Conservation (phyloP, 2,797 vertebrate species). For the Gymnopithys bicolor region DNA sequence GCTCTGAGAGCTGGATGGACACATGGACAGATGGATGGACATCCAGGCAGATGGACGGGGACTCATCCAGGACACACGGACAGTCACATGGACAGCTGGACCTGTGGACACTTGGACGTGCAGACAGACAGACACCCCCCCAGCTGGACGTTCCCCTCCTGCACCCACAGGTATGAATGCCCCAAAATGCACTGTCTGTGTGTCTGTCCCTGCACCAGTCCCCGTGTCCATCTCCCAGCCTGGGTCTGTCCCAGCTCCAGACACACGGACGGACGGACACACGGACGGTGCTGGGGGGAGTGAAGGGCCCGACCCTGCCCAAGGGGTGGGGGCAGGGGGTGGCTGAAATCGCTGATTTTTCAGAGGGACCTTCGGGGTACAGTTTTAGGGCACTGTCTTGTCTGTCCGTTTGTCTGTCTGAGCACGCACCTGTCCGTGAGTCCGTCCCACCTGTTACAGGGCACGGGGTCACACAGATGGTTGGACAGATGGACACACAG, state of each 20-base stretch:
- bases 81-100: neutral
- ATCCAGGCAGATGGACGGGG: too few species aligned
- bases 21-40: fast-evolving
- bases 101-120: neutral
- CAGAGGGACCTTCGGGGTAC: too few species aligned
- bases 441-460: neutral
- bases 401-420: neutral
- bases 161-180: neutral
- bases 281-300: neutral
- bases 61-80: too few species aligned
- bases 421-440: neutral
- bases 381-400: neutral
- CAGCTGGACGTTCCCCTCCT: neutral
- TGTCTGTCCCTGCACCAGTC: neutral
- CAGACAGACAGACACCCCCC: neutral
- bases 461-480: neutral
- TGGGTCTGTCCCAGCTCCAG: too few species aligned
- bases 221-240: neutral
- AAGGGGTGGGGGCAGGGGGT: neutral
- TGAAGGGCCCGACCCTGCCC: neutral
- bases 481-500: neutral
- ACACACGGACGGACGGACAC: neutral
- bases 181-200: neutral
- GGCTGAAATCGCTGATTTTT: too few species aligned
- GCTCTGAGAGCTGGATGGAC: neutral